Percentiles rank a stretch among this genome's conserved stretches.
These are phyloP conservation scores for Danio choprae DNA, from an alignment of 2,797 vertebrate species.

Conservation along the genomic window DNA sequence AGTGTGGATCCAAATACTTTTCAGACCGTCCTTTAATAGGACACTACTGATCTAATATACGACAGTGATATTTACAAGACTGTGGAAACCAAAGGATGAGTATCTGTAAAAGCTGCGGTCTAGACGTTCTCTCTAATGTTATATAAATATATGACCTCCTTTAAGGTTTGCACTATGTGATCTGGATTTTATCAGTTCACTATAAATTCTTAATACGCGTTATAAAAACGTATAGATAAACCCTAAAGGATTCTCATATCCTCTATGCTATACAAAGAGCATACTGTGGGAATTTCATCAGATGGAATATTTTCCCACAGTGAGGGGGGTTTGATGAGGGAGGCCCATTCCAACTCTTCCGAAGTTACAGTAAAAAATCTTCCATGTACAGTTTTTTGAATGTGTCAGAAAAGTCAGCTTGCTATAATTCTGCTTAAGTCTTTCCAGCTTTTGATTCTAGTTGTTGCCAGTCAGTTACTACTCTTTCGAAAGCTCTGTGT, in stretches of 20 bases:
- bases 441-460: slow-evolving; percentile 24
- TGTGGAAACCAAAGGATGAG: slow-evolving; percentile 7
- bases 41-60: slow-evolving; percentile 9
- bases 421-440: neutral
- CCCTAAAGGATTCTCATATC: neutral
- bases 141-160: slow-evolving; percentile 19
- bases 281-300: slow-evolving; percentile 78
- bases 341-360: neutral
- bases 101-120: neutral
- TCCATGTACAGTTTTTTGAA: slow-evolving; percentile 38
- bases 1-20: slow-evolving; percentile 6
- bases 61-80: slow-evolving; percentile 11
- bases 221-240: neutral
- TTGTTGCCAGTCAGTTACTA: neutral
- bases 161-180: slow-evolving; percentile 2
- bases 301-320: slow-evolving; percentile 82
- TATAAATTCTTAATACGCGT: neutral
- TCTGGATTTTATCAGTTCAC: slow-evolving; percentile 36
- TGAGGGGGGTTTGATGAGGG: slow-evolving; percentile 65
- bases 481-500: neutral
- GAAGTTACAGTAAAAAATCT: slow-evolving; percentile 4
- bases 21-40: neutral
- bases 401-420: slow-evolving; percentile 18
- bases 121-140: slow-evolving; percentile 6
- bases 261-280: slow-evolving; percentile 55